Evolutionary conservation across 2,888 invertebrate species (phyloP), one percentile per base, ranked within the genome.

Genomic region (Plebejus argus): DNA sequence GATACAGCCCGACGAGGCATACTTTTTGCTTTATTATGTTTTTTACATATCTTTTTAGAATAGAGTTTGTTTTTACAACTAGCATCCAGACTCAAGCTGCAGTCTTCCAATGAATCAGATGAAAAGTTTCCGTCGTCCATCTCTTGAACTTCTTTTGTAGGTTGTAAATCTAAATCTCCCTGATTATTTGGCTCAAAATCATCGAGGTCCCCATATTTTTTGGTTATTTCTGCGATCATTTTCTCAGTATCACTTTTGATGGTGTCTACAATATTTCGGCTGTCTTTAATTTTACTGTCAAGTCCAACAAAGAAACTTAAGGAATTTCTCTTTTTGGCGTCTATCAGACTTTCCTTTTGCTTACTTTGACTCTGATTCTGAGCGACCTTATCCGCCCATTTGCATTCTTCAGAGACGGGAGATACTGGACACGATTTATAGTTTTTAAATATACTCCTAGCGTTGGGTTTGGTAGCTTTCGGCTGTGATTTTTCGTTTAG

Each of bases 341-440:
- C 95, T 61, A 89, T 86, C 3, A 93, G 91, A 79, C 92, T 94
- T 0, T 92, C 90, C 82, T 82, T 89, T 23, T 80, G 80, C 77
- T 83, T 86, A 35, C 81, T 78, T 74, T 84, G 82, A 15, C 78
- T 85, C 70, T 87, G 84, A 77, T 82, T 87, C 86, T 82, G 89
- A 0, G 90, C 88, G 53, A 87, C 90, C 83, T 93, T 92, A 78
- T 95, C 95, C 1, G 93, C 90, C 96, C 96, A 96, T 85, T 96
- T 96, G 58, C 96, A 95, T 85, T 97, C 97, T 85, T 97, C 97
- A 77, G 96, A 97, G 0, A 97, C 97, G 0, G 97, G 97, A 0
- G 97, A 97, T 0, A 97, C 97, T 0, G 97, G 97, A 82, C 97
- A 96, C 5, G 97, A 97, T 83, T 97, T 97, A 81, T 96, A 96